Evolutionary conservation across 1,140 invertebrate species (phyloP).

Genomic region (Physella acuta): DNA sequence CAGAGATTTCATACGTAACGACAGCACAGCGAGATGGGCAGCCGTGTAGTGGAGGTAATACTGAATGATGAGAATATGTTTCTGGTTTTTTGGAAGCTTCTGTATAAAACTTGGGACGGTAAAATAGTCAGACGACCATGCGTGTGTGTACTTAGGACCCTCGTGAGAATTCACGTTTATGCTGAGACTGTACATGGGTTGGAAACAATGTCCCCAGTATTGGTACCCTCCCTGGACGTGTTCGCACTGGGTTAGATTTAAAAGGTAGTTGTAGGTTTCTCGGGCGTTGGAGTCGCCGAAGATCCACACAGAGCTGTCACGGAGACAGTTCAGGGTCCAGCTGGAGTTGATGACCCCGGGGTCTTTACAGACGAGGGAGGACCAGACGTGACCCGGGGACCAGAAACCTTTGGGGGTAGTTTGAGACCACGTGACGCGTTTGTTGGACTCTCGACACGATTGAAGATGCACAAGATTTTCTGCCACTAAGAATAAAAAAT

Average conservation of each 20-base stretch:
- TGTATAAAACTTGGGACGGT: too few relatives aligned
- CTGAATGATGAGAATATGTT: too few relatives aligned
- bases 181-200: background rate
- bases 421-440: too few relatives aligned
- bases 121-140: background rate
- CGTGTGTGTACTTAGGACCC: background rate
- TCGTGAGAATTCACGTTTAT: background rate
- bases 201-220: background rate
- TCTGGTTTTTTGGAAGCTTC: too few relatives aligned
- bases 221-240: background rate
- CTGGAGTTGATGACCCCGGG: background rate
- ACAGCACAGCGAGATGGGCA: too few relatives aligned
- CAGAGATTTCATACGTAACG: too few relatives aligned
- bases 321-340: background rate
- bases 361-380: background rate
- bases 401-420: conserved; percentile 7
- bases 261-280: background rate
- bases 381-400: background rate
- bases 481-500: too few relatives aligned
- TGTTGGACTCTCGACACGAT: too few relatives aligned
- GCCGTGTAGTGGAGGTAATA: too few relatives aligned
- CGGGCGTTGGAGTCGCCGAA: conserved; percentile 8
- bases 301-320: background rate
- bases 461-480: too few relatives aligned
- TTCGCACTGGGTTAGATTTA: background rate